These are phyloP conservation scores for Oreortyx pictus DNA, from an alignment of 2,797 vertebrate genomes.

Conservation along the genomic window DNA sequence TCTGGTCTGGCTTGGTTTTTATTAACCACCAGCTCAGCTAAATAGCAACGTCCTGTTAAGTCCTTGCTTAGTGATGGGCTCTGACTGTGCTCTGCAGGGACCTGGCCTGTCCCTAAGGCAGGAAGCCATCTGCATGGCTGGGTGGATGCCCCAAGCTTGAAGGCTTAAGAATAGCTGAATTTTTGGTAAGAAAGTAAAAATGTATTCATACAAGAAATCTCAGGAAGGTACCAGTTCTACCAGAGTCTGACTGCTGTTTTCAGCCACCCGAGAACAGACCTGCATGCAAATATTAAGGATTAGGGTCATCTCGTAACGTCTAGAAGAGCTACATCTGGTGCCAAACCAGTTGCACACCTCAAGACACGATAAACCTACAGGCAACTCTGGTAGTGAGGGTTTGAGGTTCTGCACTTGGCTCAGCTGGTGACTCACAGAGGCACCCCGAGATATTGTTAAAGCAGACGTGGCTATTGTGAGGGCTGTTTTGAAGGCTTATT, in stretches of 20 bases:
- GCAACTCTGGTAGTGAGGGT: background rate
- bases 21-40: conserved; percentile 19
- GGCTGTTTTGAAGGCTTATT: background rate
- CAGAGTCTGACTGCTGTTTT: background rate
- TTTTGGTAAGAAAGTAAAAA: conserved; percentile 2
- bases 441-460: background rate
- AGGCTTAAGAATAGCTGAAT: background rate
- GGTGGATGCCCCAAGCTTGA: background rate
- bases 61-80: background rate
- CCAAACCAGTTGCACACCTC: background rate
- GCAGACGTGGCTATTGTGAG: background rate
- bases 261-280: background rate
- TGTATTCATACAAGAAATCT: background rate
- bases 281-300: background rate
- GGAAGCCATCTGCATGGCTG: background rate
- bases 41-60: background rate
- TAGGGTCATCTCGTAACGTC: background rate
- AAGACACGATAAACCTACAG: conserved; percentile 10
- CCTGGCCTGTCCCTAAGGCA: background rate
- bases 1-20: background rate
- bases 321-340: background rate
- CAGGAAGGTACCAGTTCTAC: background rate
- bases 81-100: background rate
- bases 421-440: background rate
- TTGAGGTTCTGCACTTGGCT: conserved; percentile 46